Base-by-base conservation (phyloP, 2,888 invertebrate genomes). In the Leptopilina syphax region DNA sequence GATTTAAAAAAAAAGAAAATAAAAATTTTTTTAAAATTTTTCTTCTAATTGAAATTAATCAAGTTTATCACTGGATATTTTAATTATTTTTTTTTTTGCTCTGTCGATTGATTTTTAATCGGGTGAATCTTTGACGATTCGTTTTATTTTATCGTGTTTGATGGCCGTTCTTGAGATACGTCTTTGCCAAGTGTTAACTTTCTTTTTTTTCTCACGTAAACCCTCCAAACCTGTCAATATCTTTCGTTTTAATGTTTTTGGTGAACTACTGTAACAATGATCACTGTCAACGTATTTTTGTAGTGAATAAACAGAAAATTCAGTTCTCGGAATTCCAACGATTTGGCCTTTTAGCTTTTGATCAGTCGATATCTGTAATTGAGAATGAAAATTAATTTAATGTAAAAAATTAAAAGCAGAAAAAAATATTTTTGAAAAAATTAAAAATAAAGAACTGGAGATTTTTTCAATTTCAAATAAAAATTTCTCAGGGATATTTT, bases 121-220 rank as follows among this genome's bases (percentile, higher is more conserved):
- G 34, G 73, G 73, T 5, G 73, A 73, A 57, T 73, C 73, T 73
- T 73, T 73, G 7, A 57, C 73, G 10, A 60, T 60, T n/a, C 57
- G 54, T 60, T 73, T 73, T n/a, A 73, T 47, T 78, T 78, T 65
- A 18, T 57, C 47, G 5, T 60, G 78, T 78, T 54, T 65, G 65
- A 76, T 77, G 54, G 66, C 67, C n/a, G 70, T 65, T 8, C 41
- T 70, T 65, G 47, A 81, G 54, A 78, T 57, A 24, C 68, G 65
- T 47, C 78, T 79, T 76, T 78, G 70, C 50, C 41, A 44, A 47
- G 66, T 76, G 27, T 76, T 76, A 24, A 60, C n/a, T 54, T 34
- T 77, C 34, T 60, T 79, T n/a, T 65, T 79, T 13, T 77, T 60
- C 70, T 78, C 65, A 57, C 73, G 73, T 10, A 73, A 41, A n/a